A percentile compares a stretch with the other conserved stretches of the same genome.
Evolutionary conservation across 1,140 invertebrate genomes (phyloP).

Genomic region (Cyclargus thomasi): DNA sequence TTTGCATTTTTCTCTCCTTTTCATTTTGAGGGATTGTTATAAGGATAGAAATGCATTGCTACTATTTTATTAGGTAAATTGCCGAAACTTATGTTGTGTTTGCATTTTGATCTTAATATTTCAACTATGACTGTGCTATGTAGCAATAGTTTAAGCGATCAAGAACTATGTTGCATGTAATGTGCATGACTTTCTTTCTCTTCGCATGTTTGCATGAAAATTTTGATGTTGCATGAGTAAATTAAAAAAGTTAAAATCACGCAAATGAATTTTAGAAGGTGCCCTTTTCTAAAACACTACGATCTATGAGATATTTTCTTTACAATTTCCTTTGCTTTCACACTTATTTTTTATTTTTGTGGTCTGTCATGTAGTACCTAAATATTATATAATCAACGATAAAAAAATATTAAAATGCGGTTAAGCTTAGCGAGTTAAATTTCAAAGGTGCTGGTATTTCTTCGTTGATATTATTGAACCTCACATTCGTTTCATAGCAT

Average conservation of each 20-base stretch:
- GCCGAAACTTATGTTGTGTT: background rate
- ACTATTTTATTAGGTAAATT: background rate
- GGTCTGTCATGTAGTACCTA: background rate
- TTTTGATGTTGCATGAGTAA: background rate
- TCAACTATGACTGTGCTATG: constrained; percentile 35
- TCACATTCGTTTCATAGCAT: too few relatives aligned
- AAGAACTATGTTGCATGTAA: constrained; percentile 38
- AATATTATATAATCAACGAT: too few relatives aligned
- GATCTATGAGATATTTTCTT: too few relatives aligned
- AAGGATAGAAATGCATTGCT: background rate
- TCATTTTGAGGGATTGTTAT: background rate
- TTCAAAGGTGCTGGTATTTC: too few relatives aligned
- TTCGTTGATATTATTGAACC: too few relatives aligned
- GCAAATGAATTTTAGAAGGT: too few relatives aligned
- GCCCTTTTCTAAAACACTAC: too few relatives aligned
- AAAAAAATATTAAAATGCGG: too few relatives aligned
- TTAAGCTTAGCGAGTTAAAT: too few relatives aligned
- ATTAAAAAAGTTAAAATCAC: too few relatives aligned
- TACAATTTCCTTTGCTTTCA: too few relatives aligned
- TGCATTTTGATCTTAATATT: constrained; percentile 24
- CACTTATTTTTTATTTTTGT: too few relatives aligned
- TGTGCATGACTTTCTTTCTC: constrained; percentile 27
- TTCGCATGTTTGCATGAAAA: constrained; percentile 25
- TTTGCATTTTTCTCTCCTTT: background rate
- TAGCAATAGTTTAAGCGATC: constrained; percentile 55